Conservation (phyloP, 2,888 invertebrate genomes). For the Ypsolopha scabrella region DNA sequence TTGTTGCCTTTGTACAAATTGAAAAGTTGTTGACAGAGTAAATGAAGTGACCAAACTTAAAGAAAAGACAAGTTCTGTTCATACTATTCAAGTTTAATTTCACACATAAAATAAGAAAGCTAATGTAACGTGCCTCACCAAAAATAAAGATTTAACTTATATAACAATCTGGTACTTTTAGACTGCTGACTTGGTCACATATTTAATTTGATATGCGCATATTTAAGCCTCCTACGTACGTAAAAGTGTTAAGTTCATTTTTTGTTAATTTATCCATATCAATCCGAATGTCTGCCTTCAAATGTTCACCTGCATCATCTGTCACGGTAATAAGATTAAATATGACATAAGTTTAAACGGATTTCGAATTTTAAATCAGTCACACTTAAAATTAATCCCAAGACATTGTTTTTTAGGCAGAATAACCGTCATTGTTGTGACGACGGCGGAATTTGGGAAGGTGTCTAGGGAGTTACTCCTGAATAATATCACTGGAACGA, state of each 20-base stretch:
- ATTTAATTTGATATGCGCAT: background rate
- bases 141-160: no score
- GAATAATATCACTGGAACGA: slow-evolving; percentile 24
- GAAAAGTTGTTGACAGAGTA: no score
- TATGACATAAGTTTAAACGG: slow-evolving; percentile 23
- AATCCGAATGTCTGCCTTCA: slow-evolving; percentile 6
- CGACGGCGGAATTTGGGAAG: slow-evolving; percentile 20
- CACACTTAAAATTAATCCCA: slow-evolving; percentile 5
- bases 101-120: no score
- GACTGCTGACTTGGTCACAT: background rate
- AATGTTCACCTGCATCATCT: slow-evolving; percentile 25
- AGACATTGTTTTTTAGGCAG: background rate
- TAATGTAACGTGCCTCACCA: no score
- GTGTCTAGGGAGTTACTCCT: slow-evolving; percentile 19
- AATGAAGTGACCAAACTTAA: no score
- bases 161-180: no score
- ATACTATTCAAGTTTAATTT: no score
- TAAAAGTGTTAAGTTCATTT: background rate
- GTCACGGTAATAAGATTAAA: slow-evolving; percentile 50
- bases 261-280: slow-evolving; percentile 2
- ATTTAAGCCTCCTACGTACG: background rate
- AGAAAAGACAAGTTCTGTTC: no score
- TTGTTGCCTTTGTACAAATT: background rate
- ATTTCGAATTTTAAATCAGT: slow-evolving; percentile 21
- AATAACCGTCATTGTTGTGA: slow-evolving; percentile 15